Percentiles rank a stretch among this genome's conserved stretches.
Conservation (phyloP, 1,140 invertebrate genomes). For the Phymastichus coffea region DNA sequence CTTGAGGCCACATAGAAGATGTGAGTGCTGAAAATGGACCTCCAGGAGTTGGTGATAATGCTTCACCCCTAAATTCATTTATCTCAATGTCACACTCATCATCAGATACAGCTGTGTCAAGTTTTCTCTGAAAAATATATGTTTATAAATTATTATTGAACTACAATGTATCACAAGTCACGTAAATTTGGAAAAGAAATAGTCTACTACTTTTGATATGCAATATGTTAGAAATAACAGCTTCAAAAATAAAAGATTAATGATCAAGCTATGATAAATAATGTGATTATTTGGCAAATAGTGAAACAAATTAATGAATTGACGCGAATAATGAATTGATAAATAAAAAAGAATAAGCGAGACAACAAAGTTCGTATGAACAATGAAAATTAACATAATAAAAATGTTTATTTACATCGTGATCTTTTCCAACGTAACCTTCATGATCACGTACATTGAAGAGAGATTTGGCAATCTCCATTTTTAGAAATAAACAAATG, state of each 20-base stretch:
- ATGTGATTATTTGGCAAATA: too few relatives aligned
- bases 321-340: too few relatives aligned
- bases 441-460: conserved; percentile 83
- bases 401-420: conserved; percentile 62
- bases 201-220: too few relatives aligned
- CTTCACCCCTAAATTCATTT: conserved; percentile 63
- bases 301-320: too few relatives aligned
- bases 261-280: too few relatives aligned
- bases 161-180: not conserved
- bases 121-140: conserved; percentile 62
- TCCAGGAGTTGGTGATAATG: conserved; percentile 70
- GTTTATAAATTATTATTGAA: not conserved
- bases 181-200: too few relatives aligned
- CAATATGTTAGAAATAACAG: too few relatives aligned
- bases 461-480: conserved; percentile 85
- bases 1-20: conserved; percentile 95
- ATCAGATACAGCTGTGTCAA: conserved; percentile 78
- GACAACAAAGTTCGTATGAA: too few relatives aligned
- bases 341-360: too few relatives aligned
- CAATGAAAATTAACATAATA: too few relatives aligned
- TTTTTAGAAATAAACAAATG: conserved; percentile 41
- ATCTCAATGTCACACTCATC: conserved; percentile 74
- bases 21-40: conserved; percentile 88
- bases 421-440: conserved; percentile 83
- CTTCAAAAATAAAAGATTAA: too few relatives aligned